Base-by-base conservation (phyloP, 2,113 vertebrate genomes). In the Boleophthalmus pectinirostris region DNA sequence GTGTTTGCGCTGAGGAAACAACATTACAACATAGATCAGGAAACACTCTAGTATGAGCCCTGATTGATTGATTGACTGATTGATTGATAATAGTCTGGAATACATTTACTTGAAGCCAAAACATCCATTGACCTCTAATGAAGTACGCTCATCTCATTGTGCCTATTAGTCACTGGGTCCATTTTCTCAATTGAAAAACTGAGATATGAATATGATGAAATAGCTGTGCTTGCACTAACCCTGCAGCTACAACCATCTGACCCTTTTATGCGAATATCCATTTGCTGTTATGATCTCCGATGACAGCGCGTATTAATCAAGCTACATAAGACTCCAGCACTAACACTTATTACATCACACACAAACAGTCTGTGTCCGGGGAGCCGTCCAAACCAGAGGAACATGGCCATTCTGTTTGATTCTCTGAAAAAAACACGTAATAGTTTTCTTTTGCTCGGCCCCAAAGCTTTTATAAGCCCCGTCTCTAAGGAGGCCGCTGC, bases 301-400 rank as follows among this genome's bases (percentile, higher is more conserved):
- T 49, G 78, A 70, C 66, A 70, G 65, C 13, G 70, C 74, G 68
- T 43, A 54, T 61, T 66, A 75, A 20, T 35, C 63, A 74, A 80
- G 68, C 46, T 2, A 51, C 74, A 78, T 23, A 18, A 65, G 80
- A 71, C 47, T 54, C 20, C n/a, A 11, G 1, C 20, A 10, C 51
- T 21, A 10, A 51, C n/a, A 54, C 20, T 54, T 43, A 9, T 54
- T 54, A 54, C 63, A 49, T 25, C 23, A 8, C 3, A 9, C 15
- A 13, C 45, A 64, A 46, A 63, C n/a, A 24, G 43, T 13, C 29
- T 21, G 15, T 56, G n/a, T 12, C 15, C 1, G 13, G 20, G 63
- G 35, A n/a, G 5, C 5, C 24, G 56, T 13, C 10, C 15, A 35
- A 66, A 76, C 58, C 8, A 35, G 49, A n/a, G 33, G 24, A 57